Evolutionary conservation across 2,888 invertebrate species (phyloP).

Genomic region (Cantharis rustica): DNA sequence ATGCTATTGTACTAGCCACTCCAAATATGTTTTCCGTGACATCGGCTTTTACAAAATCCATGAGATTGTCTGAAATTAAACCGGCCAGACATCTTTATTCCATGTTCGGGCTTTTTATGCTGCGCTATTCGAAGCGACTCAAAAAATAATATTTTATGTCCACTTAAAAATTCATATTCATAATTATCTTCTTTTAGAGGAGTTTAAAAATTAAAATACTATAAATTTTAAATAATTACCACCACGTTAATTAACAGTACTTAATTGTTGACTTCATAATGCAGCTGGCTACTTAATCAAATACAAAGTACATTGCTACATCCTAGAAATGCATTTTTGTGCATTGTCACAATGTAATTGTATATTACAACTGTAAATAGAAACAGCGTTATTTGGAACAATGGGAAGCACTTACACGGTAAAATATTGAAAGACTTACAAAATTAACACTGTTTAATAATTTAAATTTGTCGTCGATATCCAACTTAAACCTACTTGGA

Average conservation of each 20-base stretch:
- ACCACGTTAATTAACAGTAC: background rate
- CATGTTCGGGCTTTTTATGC: background rate
- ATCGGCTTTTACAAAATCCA: background rate
- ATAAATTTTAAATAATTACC: background rate
- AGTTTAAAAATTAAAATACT: background rate
- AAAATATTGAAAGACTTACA: background rate
- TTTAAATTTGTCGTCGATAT: background rate
- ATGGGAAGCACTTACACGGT: background rate
- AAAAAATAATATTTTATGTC: background rate
- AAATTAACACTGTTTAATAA: background rate
- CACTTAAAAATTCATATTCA: background rate
- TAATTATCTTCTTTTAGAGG: background rate
- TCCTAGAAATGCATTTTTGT: background rate
- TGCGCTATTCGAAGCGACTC: background rate
- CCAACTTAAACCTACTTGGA: background rate
- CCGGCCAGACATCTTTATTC: constrained; percentile 16
- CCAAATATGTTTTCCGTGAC: constrained; percentile 33
- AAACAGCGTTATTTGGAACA: background rate
- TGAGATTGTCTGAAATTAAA: background rate
- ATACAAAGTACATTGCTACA: background rate
- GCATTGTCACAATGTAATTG: background rate
- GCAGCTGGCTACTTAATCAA: background rate
- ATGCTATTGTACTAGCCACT: constrained; percentile 39
- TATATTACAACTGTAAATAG: background rate
- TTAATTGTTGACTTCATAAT: background rate